Percentiles rank a stretch among this genome's conserved stretches.
Evolutionary conservation across 2,113 vertebrate species (phyloP).

Genomic region (Cyphomyrus discorhynchus): DNA sequence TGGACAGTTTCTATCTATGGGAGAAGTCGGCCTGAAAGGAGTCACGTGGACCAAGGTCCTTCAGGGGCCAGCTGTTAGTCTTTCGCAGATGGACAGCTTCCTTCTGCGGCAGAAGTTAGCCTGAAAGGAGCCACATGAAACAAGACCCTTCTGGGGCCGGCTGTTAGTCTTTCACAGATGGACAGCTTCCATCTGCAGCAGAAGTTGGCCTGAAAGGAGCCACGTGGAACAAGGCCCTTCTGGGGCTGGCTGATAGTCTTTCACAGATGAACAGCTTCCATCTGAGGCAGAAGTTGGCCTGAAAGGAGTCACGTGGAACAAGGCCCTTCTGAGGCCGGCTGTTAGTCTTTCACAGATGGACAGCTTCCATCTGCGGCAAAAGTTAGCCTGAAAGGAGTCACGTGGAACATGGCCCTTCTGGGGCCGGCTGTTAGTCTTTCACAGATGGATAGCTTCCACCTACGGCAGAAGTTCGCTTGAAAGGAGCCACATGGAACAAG

Average conservation of each 20-base stretch:
- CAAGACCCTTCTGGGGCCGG: constrained; percentile 66
- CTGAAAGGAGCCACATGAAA: constrained; percentile 72
- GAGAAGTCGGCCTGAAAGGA: constrained; percentile 48
- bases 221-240: constrained; percentile 50
- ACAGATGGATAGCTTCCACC: too few relatives aligned
- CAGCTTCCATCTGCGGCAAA: constrained; percentile 54
- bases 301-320: too few relatives aligned
- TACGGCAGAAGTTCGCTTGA: too few relatives aligned
- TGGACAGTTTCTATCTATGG: constrained; percentile 59
- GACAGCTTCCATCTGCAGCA: constrained; percentile 19
- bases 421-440: too few relatives aligned
- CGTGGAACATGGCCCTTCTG: too few relatives aligned
- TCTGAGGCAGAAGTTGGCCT: constrained; percentile 32
- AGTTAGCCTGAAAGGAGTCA: too few relatives aligned
- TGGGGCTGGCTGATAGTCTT: constrained; percentile 58
- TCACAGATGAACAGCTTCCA: constrained; percentile 61
- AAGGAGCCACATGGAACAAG: too few relatives aligned
- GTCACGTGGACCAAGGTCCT: constrained; percentile 72
- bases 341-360: constrained; percentile 58
- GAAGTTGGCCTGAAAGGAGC: too few relatives aligned
- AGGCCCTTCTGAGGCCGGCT: constrained; percentile 57
- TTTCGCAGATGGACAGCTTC: constrained; percentile 60
- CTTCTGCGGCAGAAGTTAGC: constrained; percentile 40
- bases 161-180: constrained; percentile 56
- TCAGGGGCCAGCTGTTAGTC: constrained; percentile 57